phyloP scores from a whole-genome alignment of 2,888 invertebrate genomes.

The Hirtodrosophila trivittata region DNA sequence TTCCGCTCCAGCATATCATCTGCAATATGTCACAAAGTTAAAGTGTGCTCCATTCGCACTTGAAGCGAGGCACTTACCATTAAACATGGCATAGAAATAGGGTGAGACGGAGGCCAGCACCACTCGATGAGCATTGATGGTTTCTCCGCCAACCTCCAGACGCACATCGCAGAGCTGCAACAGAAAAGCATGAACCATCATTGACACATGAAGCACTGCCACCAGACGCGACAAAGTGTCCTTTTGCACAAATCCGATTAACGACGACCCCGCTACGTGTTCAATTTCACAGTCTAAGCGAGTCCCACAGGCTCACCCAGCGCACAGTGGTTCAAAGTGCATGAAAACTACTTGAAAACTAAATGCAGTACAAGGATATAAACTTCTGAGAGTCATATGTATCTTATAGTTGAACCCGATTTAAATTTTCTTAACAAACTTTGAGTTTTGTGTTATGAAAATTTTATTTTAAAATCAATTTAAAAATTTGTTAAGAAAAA shows the following conservation, averaged over 20 bases:
- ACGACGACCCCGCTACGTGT: constrained; percentile 43
- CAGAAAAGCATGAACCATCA: constrained; percentile 24
- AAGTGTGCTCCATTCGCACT: background rate
- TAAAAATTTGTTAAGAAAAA: no score
- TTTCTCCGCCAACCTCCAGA: constrained; percentile 88
- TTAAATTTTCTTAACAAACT: background rate
- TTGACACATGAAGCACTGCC: constrained; percentile 36
- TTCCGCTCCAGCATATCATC: constrained; percentile 84
- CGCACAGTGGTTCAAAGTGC: constrained; percentile 34
- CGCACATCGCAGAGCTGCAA: constrained; percentile 85
- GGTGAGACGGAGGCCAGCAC: constrained; percentile 90
- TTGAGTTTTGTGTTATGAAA: no score
- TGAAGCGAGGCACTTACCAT: constrained; percentile 79
- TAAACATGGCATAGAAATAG: constrained; percentile 89
- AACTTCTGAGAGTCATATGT: no score
- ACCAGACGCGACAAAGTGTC: constrained; percentile 36
- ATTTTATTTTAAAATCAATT: no score
- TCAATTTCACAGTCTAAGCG: constrained; percentile 48
- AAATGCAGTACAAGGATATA: no score
- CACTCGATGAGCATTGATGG: constrained; percentile 89
- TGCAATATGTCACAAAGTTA: constrained; percentile 33
- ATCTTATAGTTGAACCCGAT: no score
- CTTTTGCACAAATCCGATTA: constrained; percentile 66
- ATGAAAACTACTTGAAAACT: background rate
- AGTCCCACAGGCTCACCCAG: background rate